Conservation (phyloP, 1,140 invertebrate genomes). For the Colletes latitarsis region DNA sequence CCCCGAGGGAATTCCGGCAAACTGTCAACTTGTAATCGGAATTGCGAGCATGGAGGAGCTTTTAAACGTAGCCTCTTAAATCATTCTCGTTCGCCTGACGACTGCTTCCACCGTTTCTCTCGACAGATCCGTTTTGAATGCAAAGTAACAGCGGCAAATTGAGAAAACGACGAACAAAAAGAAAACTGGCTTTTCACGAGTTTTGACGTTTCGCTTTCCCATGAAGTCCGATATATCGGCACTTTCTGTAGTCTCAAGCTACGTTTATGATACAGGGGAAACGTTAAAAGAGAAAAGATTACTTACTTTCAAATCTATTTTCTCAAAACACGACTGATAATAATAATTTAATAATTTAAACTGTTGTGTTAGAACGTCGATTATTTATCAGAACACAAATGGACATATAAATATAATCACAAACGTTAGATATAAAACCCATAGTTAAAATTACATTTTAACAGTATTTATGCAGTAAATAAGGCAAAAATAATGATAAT, state of each 20-base stretch:
- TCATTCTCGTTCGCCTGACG: conserved; percentile 9
- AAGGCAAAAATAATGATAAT: no score
- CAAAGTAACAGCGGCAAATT: conserved; percentile 3
- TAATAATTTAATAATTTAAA: no score
- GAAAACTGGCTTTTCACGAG: not conserved
- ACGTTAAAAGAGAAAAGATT: no score
- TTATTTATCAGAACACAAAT: no score
- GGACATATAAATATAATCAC: no score
- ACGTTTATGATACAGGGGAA: no score
- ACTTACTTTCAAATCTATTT: no score
- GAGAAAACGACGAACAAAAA: not conserved
- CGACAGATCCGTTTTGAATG: not conserved
- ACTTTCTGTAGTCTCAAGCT: not conserved
- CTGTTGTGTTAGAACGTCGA: no score
- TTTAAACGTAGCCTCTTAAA: conserved; percentile 24
- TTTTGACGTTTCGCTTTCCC: not conserved
- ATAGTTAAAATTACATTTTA: no score
- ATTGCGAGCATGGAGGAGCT: not conserved
- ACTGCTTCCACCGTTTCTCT: not conserved
- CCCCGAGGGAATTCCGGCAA: not conserved
- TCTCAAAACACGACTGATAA: no score
- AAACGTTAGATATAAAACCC: no score
- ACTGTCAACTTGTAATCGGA: conserved; percentile 35
- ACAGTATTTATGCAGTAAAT: no score
- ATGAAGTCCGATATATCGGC: not conserved